These are phyloP conservation scores for Eucriotettix oculatus DNA, from an alignment of 2,888 invertebrate genomes.

Conservation along the genomic window DNA sequence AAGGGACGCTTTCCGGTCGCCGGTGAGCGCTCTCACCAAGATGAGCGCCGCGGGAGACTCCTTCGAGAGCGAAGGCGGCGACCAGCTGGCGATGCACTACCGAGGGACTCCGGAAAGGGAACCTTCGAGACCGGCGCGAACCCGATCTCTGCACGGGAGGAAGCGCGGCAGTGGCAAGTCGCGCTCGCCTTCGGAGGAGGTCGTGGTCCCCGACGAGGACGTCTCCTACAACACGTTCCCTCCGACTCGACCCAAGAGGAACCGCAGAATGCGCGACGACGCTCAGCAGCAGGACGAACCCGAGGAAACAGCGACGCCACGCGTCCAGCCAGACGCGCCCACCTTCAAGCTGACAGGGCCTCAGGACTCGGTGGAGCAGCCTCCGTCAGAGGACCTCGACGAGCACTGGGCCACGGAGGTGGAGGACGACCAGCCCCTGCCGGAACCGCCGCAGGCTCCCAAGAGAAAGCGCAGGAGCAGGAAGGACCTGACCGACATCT, in stretches of 20 bases:
- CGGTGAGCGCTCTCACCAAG: conserved; percentile 44
- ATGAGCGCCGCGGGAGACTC: conserved; percentile 29
- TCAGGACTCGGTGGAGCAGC: background rate
- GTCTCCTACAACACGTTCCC: conserved; percentile 9
- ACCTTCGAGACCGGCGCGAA: conserved; percentile 10
- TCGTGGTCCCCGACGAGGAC: background rate
- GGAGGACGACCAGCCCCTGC: conserved; percentile 33
- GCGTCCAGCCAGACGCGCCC: background rate
- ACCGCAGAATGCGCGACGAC: conserved; percentile 1
- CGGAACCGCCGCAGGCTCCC: conserved; percentile 22
- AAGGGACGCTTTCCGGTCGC: conserved; percentile 55
- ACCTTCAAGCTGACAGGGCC: background rate
- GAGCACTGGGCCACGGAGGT: conserved; percentile 30
- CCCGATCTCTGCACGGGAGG: conserved; percentile 10
- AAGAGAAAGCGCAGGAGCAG: conserved; percentile 22
- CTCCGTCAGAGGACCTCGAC: conserved; percentile 16
- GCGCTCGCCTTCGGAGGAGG: conserved; percentile 4
- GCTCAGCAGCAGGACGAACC: conserved; percentile 17
- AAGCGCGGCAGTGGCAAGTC: conserved; percentile 7
- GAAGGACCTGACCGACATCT: background rate
- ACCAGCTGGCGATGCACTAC: conserved; percentile 7
- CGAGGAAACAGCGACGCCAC: conserved; percentile 20
- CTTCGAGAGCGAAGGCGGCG: conserved; percentile 14
- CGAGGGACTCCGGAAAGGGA: conserved; percentile 11
- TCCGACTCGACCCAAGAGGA: conserved; percentile 10